Evolutionary conservation across 2,797 vertebrate genomes (phyloP).

Genomic region (Thamnophis elegans): DNA sequence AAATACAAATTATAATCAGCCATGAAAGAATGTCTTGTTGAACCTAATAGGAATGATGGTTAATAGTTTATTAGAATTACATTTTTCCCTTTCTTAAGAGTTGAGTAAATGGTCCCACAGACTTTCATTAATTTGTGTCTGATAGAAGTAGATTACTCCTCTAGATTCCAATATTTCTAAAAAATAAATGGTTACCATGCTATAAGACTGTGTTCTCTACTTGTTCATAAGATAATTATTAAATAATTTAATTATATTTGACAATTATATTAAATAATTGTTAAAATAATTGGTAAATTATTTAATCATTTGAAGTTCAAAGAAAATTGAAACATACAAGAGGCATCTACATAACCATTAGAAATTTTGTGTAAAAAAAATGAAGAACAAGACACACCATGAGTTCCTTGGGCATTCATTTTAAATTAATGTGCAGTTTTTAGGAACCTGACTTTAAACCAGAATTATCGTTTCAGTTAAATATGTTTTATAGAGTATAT

Average conservation of each 20-base stretch:
- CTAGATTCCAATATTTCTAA: not conserved
- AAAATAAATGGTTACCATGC: not conserved
- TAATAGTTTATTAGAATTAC: not conserved
- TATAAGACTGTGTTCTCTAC: conserved; percentile 9
- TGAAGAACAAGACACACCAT: conserved; percentile 74
- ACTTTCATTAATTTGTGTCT: not conserved
- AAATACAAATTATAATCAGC: not conserved
- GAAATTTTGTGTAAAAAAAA: conserved; percentile 70
- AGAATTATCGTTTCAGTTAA: conserved; percentile 84
- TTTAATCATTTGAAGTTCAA: conserved; percentile 25
- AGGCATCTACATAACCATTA: not conserved
- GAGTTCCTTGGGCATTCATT: conserved; percentile 69
- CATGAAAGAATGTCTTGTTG: not conserved
- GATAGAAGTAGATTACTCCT: not conserved
- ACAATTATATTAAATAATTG: not conserved
- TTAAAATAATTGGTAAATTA: conserved; percentile 19
- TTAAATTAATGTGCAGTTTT: conserved; percentile 78
- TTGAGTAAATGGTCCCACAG: not conserved
- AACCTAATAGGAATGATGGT: not conserved
- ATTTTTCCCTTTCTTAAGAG: not conserved
- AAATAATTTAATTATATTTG: not conserved
- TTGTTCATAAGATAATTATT: conserved; percentile 24
- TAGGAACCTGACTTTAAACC: conserved; percentile 78
- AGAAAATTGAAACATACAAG: not conserved
- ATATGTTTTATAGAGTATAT: conserved; percentile 78